Conservation (phyloP, 2,888 invertebrate genomes). For the Ferdinandea cuprea region DNA sequence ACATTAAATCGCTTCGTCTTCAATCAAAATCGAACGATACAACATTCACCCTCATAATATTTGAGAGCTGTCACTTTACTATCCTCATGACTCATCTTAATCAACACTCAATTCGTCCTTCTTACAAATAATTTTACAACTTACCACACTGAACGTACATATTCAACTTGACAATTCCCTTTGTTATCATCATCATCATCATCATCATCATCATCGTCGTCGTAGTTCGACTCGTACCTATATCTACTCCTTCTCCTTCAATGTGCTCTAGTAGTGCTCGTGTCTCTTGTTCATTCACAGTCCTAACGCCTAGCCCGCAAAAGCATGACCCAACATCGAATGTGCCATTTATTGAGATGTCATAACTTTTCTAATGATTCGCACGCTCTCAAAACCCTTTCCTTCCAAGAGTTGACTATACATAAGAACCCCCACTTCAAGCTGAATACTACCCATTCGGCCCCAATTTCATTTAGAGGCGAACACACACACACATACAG, state of each 20-base stretch:
- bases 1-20: constrained; percentile 42
- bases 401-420: constrained; percentile 30
- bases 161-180: constrained; percentile 24
- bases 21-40: constrained; percentile 27
- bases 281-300: constrained; percentile 29
- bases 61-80: constrained; percentile 56
- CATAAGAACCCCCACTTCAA: constrained; percentile 8
- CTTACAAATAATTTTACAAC: constrained; percentile 55
- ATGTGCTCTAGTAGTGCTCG: background rate
- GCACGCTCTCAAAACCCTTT: constrained; percentile 70
- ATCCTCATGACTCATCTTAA: constrained; percentile 72
- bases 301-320: constrained; percentile 29
- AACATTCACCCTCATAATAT: constrained; percentile 11
- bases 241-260: background rate
- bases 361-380: constrained; percentile 75
- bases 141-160: constrained; percentile 52
- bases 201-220: too few species aligned
- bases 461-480: background rate
- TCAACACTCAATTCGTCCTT: constrained; percentile 68
- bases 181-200: too few species aligned
- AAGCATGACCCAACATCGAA: constrained; percentile 70
- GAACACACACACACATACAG: constrained; percentile 37
- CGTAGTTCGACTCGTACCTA: constrained; percentile 10
- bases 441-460: constrained; percentile 16
- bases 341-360: constrained; percentile 74